These are phyloP conservation scores for Dromococcyx pavoninus DNA, from an alignment of 2,797 vertebrate genomes.

Conservation along the genomic window DNA sequence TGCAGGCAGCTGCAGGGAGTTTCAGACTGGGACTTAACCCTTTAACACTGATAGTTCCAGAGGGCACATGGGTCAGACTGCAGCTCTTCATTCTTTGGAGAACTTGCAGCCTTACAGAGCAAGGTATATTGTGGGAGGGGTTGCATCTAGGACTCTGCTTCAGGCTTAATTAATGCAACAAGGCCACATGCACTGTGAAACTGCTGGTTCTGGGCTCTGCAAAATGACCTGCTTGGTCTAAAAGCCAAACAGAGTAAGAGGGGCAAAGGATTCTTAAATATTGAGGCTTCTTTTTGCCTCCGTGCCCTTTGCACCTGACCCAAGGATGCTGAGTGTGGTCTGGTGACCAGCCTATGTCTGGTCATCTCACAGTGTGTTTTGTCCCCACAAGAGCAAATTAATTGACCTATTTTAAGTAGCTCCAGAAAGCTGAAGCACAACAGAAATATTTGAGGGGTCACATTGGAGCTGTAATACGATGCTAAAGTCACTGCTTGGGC, in stretches of 20 bases:
- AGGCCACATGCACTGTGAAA: neutral
- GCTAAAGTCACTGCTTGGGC: neutral
- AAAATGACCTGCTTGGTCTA: neutral
- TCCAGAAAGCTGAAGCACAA: neutral
- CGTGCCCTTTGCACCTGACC: neutral
- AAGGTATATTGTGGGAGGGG: accelerated
- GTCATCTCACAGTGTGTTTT: neutral
- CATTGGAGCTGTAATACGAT: neutral
- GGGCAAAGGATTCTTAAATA: neutral
- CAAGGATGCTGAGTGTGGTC: neutral
- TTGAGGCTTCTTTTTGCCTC: neutral
- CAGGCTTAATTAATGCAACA: neutral
- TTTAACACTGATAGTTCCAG: neutral
- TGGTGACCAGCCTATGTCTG: neutral
- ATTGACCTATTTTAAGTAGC: neutral
- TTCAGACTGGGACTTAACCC: neutral
- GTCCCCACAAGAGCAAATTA: neutral
- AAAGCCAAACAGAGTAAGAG: neutral
- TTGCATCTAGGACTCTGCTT: neutral
- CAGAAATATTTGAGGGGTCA: neutral
- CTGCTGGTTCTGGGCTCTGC: neutral
- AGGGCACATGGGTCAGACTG: neutral
- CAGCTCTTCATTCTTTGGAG: neutral
- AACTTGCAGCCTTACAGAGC: neutral
- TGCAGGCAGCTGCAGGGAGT: neutral